Evolutionary conservation across 35 echinoderm and acorn worm genomes (phyloP).

Genomic region (Lytechinus variegatus): DNA sequence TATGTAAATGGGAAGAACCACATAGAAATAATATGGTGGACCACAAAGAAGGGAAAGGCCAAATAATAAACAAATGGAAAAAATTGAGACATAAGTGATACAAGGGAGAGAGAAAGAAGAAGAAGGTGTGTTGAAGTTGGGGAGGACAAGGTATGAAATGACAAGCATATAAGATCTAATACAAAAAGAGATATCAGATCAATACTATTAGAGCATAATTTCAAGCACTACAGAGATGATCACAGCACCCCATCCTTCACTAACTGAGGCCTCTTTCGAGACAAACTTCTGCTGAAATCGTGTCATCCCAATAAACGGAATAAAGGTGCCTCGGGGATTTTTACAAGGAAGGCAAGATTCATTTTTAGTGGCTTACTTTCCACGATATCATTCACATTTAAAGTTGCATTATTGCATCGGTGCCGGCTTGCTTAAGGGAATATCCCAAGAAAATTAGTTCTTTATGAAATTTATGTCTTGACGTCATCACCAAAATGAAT

Average conservation of each 20-base stretch:
- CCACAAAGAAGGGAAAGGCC: no score
- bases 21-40: no score
- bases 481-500: background rate
- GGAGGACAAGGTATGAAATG: no score
- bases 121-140: no score
- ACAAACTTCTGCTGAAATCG: background rate
- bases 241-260: background rate
- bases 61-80: no score
- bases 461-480: conserved; percentile 8
- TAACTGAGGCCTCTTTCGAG: background rate
- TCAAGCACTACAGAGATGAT: background rate
- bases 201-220: no score
- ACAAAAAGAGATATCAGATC: no score
- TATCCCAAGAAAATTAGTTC: conserved; percentile 29
- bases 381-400: background rate
- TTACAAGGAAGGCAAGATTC: background rate
- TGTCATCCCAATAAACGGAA: background rate
- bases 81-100: no score
- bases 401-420: conserved; percentile 11
- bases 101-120: no score
- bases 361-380: background rate
- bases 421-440: background rate
- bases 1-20: no score
- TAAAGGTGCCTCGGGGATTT: background rate
- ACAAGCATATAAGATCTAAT: no score